Percentiles rank a stretch among this genome's conserved stretches.
These are phyloP conservation scores for Chorisops tibialis DNA, from an alignment of 2,888 invertebrate species.

Conservation along the genomic window DNA sequence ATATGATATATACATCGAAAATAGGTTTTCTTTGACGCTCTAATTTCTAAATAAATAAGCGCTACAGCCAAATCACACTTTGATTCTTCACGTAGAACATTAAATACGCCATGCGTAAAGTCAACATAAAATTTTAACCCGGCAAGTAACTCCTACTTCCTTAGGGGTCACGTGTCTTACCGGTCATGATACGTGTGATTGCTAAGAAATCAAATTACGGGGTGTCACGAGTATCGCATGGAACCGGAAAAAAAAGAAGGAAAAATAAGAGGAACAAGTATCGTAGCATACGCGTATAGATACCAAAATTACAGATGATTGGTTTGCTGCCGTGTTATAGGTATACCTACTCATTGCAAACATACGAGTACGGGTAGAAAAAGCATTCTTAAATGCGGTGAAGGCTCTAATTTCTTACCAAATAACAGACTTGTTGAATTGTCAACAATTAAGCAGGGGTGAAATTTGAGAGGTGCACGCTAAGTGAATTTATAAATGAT, in stretches of 20 bases:
- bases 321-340: background rate
- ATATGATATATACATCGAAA: too few relatives aligned
- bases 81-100: background rate
- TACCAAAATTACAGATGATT: constrained; percentile 6
- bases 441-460: background rate
- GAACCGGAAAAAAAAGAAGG: background rate
- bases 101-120: constrained; percentile 4
- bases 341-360: background rate
- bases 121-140: constrained; percentile 15
- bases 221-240: background rate
- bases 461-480: background rate
- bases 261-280: background rate
- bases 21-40: background rate
- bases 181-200: constrained; percentile 11
- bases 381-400: background rate
- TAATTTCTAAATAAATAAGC: constrained; percentile 13
- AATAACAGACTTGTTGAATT: background rate
- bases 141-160: constrained; percentile 1
- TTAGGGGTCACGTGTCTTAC: constrained; percentile 1
- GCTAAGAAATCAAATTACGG: constrained; percentile 13
- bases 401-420: constrained; percentile 11
- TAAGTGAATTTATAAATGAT: too few relatives aligned
- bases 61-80: background rate
- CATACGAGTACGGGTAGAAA: too few relatives aligned
- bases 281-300: background rate